phyloP scores from a whole-genome alignment of 53 echinoderm and acorn worm genomes.

The Apostichopus leukothele region DNA sequence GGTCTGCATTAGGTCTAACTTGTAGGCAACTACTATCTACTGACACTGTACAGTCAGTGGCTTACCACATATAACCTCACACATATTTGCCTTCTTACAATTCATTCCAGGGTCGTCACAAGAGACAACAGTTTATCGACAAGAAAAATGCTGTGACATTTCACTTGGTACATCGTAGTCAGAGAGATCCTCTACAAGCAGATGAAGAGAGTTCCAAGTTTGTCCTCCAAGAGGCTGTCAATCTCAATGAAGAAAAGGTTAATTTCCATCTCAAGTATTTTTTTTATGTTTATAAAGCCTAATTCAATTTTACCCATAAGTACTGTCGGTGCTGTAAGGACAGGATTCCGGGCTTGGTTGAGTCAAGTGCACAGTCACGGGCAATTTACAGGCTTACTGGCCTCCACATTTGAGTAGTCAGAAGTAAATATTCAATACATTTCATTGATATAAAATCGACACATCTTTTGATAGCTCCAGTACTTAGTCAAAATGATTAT shows the following conservation, averaged over 20 bases:
- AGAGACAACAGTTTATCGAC: conserved; percentile 85
- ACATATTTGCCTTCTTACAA: background rate
- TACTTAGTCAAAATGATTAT: too few species aligned
- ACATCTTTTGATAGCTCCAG: too few species aligned
- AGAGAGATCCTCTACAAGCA: conserved; percentile 91
- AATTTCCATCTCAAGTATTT: too few species aligned
- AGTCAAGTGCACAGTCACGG: background rate
- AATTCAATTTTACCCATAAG: too few species aligned
- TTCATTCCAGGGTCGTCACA: conserved; percentile 63
- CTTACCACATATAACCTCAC: too few species aligned
- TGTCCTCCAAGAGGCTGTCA: conserved; percentile 77
- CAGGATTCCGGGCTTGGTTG: too few species aligned
- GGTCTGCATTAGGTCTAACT: too few species aligned
- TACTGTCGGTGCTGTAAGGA: too few species aligned
- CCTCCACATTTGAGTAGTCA: background rate
- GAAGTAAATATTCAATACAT: background rate
- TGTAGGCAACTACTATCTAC: too few species aligned
- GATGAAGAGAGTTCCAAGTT: conserved; percentile 93
- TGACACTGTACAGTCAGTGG: too few species aligned
- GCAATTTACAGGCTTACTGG: background rate
- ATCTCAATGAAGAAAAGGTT: conserved; percentile 70
- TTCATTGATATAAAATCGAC: too few species aligned
- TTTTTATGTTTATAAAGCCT: too few species aligned
- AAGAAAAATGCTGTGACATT: conserved; percentile 93
- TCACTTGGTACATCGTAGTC: conserved; percentile 94